Conservation (phyloP, 2,888 invertebrate species). For the Nomada fabriciana region DNA sequence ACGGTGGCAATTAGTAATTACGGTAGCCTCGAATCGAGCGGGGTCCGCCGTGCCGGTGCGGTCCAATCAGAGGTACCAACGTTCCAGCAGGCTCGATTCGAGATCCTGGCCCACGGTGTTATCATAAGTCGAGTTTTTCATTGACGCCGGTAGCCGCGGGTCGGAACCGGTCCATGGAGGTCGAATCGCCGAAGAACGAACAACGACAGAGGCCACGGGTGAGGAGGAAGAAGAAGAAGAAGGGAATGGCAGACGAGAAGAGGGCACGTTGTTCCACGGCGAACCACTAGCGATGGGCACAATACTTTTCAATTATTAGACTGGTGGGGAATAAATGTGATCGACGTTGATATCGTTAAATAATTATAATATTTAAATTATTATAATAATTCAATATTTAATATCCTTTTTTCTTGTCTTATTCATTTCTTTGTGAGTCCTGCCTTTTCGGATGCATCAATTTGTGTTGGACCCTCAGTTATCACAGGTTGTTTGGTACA, state of each 20-base stretch:
- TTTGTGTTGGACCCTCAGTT: too few relatives aligned
- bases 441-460: too few relatives aligned
- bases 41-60: slow-evolving; percentile 26
- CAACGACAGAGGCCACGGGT: slow-evolving; percentile 44
- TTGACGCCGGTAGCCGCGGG: slow-evolving; percentile 78
- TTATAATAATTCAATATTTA: too few relatives aligned
- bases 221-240: slow-evolving; percentile 16
- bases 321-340: too few relatives aligned
- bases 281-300: too few relatives aligned
- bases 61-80: slow-evolving; percentile 54
- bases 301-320: too few relatives aligned
- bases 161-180: slow-evolving; percentile 78
- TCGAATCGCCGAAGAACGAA: slow-evolving; percentile 56
- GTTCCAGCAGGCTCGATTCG: slow-evolving; percentile 21
- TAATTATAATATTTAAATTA: too few relatives aligned
- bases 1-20: slow-evolving; percentile 82
- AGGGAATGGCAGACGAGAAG: slow-evolving; percentile 2
- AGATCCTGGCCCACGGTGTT: slow-evolving; percentile 65
- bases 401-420: too few relatives aligned
- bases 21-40: slow-evolving; percentile 68
- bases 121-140: slow-evolving; percentile 82
- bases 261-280: slow-evolving; percentile 54
- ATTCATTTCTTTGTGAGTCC: too few relatives aligned
- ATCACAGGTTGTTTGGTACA: too few relatives aligned
- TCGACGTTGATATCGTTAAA: too few relatives aligned